These are phyloP conservation scores for Megalopta genalis DNA, from an alignment of 1,140 invertebrate species.

Conservation along the genomic window DNA sequence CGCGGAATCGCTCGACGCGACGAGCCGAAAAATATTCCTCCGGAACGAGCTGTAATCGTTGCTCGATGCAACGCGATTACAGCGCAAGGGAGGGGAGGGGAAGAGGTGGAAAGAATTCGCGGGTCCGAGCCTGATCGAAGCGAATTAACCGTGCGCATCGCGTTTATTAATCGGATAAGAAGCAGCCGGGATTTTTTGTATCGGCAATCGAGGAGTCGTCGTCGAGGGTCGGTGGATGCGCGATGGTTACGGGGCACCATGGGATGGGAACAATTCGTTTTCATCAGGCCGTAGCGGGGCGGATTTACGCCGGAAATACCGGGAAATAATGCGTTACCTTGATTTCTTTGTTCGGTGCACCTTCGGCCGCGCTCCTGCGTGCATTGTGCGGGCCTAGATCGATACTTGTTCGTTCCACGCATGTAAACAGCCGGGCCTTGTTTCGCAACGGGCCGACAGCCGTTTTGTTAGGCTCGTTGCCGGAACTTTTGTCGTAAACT, in stretches of 20 bases:
- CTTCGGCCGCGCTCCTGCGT: background rate
- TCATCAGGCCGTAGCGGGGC: background rate
- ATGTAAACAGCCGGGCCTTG: conserved; percentile 55
- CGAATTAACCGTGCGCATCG: background rate
- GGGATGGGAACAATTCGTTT: background rate
- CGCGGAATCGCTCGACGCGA: too few species aligned
- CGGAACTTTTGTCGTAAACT: conserved; percentile 68
- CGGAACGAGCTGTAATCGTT: background rate
- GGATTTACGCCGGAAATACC: conserved; percentile 14
- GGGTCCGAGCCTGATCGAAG: background rate
- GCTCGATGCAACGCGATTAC: background rate
- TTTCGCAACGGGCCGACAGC: conserved; percentile 56
- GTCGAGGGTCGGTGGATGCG: background rate
- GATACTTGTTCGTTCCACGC: conserved; percentile 57
- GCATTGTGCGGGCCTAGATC: conserved; percentile 38
- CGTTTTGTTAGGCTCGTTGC: conserved; percentile 61
- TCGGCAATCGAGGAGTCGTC: background rate
- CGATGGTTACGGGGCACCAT: background rate
- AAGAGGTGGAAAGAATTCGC: background rate
- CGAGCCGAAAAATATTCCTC: background rate
- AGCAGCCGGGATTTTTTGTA: background rate
- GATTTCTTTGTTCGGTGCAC: conserved; percentile 40
- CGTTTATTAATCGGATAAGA: background rate
- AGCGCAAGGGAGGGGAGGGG: too few species aligned
- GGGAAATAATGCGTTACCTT: conserved; percentile 38